Base-by-base conservation (phyloP, 2,797 vertebrate genomes). In the Darevskia nairensis region DNA sequence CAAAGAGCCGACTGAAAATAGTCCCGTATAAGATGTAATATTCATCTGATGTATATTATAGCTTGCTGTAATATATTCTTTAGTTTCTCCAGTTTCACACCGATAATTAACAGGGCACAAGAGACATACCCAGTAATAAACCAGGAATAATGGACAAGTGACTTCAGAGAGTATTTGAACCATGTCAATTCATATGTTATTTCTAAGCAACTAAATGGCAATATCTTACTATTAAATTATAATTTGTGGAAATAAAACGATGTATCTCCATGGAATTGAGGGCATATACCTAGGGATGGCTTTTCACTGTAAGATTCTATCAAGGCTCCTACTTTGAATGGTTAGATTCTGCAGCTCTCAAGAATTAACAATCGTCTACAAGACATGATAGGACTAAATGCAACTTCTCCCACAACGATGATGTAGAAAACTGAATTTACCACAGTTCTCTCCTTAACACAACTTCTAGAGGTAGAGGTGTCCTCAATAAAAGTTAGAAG, bases 301-400 rank as follows among this genome's bases (percentile, higher is more conserved):
- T 50, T 83, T 90, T 90, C 90, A 71, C 50, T 91, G 90, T 78
- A 92, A 91, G 80, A 93, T 11, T 77, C 80, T 88, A 84, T 77
- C 88, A 68, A 84, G 32, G 55, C 23, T 39, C 11, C 3, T 41
- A 25, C 35, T 27, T 64, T 66, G 35, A 19, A 27, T 66, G 35
- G 9, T 11, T 59, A 64, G 35, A 64, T 13, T 50, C 44, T 55
- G 15, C 8, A 9, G n/a, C 13, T 69, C 13, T 3, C 46, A 39
- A 35, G 5, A 32, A 9, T 61, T 77, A 50, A 17, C 5, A 35
- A 15, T 55, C 50, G 23, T 17, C n/a, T 69, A 25, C 41, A 78
- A 46, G 13, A 7, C 27, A 80, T 27, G 11, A 25, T 46, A 59
- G 17, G 8, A 59, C 10, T 6, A 50, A 50, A 72, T 6, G 19